phyloP scores from a whole-genome alignment of 2,888 invertebrate species.

The Callyntrura sp. region DNA sequence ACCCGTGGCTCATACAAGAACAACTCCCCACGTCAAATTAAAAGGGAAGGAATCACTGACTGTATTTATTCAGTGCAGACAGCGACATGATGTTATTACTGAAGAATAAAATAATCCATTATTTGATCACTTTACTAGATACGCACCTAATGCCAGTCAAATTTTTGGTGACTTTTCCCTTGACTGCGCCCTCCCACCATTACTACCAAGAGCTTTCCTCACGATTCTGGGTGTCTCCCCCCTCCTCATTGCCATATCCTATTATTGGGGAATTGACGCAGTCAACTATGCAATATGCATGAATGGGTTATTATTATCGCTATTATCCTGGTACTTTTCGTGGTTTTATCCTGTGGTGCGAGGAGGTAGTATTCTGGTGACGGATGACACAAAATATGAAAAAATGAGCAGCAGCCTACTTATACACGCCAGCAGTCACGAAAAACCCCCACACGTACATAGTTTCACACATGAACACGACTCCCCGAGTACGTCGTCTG shows the following conservation, averaged over 20 bases:
- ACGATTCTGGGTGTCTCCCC: neutral
- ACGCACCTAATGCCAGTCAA: conserved; percentile 32
- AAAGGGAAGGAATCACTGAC: no score
- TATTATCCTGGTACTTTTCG: conserved; percentile 42
- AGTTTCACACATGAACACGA: no score
- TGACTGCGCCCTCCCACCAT: conserved; percentile 5
- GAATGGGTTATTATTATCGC: conserved; percentile 50
- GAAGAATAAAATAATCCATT: conserved; percentile 39
- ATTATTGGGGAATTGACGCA: conserved; percentile 45
- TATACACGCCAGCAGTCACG: neutral
- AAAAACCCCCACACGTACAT: neutral
- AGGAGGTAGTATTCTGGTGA: neutral
- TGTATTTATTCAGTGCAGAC: no score
- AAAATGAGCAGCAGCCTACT: neutral
- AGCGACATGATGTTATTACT: conserved; percentile 1
- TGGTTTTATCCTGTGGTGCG: neutral
- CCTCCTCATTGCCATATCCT: conserved; percentile 17
- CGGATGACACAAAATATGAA: conserved; percentile 5
- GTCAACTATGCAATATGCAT: conserved; percentile 48
- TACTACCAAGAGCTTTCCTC: neutral
- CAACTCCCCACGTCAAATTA: no score
- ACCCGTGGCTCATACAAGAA: no score
- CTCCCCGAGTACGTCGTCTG: neutral
- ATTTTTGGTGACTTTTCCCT: conserved; percentile 34
- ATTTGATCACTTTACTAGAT: conserved; percentile 44